Evolutionary conservation across 2,888 invertebrate genomes (phyloP).

Genomic region (Uloborus plumipes): DNA sequence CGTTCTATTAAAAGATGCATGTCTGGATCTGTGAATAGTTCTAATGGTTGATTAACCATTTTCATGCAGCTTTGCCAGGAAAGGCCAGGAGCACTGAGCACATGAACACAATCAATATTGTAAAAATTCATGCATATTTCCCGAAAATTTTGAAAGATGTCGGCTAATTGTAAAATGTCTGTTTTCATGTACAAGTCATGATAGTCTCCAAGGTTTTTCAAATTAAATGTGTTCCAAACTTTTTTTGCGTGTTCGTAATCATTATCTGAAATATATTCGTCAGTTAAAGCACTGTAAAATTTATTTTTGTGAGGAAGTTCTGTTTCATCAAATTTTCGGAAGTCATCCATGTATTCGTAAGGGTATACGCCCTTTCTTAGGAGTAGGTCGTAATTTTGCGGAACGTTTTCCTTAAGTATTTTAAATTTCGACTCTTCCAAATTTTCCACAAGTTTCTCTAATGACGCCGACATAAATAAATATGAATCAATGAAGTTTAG

Average conservation of each 20-base stretch:
- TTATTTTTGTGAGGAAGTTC: background rate
- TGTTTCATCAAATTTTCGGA: slow-evolving; percentile 12
- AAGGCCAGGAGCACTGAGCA: slow-evolving; percentile 66
- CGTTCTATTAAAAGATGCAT: slow-evolving; percentile 64
- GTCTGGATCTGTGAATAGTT: slow-evolving; percentile 67
- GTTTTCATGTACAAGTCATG: slow-evolving; percentile 66
- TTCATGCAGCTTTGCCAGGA: slow-evolving; percentile 59
- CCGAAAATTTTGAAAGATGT: slow-evolving; percentile 68
- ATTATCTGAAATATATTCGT: background rate
- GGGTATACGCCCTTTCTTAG: slow-evolving; percentile 28
- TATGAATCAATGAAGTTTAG: background rate
- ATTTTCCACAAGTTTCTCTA: slow-evolving; percentile 4
- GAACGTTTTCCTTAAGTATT: background rate
- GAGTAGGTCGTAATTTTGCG: too few species aligned
- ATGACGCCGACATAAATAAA: background rate
- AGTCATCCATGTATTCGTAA: slow-evolving; percentile 5
- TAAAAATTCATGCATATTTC: slow-evolving; percentile 63
- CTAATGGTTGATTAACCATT: slow-evolving; percentile 62
- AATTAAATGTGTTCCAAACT: slow-evolving; percentile 65
- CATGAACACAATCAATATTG: slow-evolving; percentile 66
- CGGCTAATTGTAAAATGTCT: slow-evolving; percentile 66
- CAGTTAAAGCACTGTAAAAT: too few species aligned
- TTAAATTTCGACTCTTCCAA: background rate
- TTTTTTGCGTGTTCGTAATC: slow-evolving; percentile 66
- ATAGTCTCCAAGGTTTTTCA: slow-evolving; percentile 67